Conservation (phyloP, 1,140 invertebrate genomes). For the Procambarus clarkii region DNA sequence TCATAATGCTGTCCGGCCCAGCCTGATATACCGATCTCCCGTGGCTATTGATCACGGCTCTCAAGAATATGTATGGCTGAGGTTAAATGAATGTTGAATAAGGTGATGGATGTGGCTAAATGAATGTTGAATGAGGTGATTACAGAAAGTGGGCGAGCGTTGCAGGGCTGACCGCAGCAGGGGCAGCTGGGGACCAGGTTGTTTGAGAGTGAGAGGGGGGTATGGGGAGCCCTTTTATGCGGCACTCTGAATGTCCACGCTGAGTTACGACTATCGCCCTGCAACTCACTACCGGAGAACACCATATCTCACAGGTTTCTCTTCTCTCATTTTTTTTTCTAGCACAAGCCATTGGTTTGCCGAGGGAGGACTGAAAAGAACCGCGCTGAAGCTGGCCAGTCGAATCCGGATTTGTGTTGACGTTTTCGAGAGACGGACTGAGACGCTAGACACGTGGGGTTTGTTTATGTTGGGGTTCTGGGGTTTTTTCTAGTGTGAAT, state of each 20-base stretch:
- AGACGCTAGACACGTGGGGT: no score
- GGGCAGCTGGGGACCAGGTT: neutral
- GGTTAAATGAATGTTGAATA: slow-evolving; percentile 60
- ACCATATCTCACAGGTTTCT: neutral
- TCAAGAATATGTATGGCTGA: slow-evolving; percentile 44
- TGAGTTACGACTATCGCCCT: neutral
- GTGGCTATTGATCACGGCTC: slow-evolving; percentile 26
- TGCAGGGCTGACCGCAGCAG: slow-evolving; percentile 14
- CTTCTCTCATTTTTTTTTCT: neutral
- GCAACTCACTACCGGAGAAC: slow-evolving; percentile 7
- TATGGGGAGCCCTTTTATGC: neutral
- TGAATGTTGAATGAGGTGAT: slow-evolving; percentile 65
- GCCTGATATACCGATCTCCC: slow-evolving; percentile 35
- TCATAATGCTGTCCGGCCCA: neutral
- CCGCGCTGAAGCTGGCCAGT: neutral
- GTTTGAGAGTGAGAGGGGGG: neutral
- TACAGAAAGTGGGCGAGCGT: slow-evolving; percentile 47
- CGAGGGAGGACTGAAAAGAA: neutral
- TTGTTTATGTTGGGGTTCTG: no score
- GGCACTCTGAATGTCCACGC: neutral
- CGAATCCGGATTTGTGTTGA: slow-evolving; percentile 15
- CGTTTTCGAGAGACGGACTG: neutral
- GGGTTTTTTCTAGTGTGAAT: no score
- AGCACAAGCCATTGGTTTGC: neutral
- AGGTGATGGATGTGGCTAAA: slow-evolving; percentile 52